Evolutionary conservation across 2,797 vertebrate species (phyloP).

Genomic region (Catharus ustulatus): DNA sequence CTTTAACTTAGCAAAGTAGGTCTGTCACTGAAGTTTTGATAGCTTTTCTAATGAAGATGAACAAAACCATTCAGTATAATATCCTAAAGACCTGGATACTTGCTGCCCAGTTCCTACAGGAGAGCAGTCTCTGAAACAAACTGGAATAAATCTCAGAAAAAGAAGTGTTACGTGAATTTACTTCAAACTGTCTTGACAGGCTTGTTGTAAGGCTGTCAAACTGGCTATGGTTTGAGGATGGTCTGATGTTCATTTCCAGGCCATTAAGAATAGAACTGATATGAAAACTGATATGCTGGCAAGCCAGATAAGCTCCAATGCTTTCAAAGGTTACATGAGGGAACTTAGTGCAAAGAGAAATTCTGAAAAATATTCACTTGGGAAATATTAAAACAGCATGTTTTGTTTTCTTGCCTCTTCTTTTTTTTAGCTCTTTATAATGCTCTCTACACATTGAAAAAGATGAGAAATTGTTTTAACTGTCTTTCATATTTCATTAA

Average conservation of each 20-base stretch:
- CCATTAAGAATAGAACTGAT: slow-evolving; percentile 3
- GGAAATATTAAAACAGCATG: background rate
- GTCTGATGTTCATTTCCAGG: background rate
- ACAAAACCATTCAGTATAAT: background rate
- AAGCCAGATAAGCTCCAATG: background rate
- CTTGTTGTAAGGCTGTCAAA: background rate
- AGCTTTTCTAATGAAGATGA: background rate
- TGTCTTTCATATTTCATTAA: background rate
- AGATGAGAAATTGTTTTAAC: background rate
- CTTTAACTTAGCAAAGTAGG: background rate
- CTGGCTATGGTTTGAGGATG: background rate
- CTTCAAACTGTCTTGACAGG: background rate
- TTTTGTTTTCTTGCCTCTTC: background rate
- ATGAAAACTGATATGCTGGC: background rate
- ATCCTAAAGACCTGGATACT: background rate
- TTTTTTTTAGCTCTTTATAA: background rate
- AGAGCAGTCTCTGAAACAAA: background rate
- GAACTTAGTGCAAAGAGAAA: background rate
- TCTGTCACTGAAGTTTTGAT: background rate
- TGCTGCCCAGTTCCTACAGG: background rate
- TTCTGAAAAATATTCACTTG: background rate
- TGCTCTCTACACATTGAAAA: background rate
- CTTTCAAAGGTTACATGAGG: background rate
- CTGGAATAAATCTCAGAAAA: background rate
- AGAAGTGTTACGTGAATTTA: background rate